phyloP scores from a whole-genome alignment of 2,888 invertebrate species.

The Galerucella nymphaeae region DNA sequence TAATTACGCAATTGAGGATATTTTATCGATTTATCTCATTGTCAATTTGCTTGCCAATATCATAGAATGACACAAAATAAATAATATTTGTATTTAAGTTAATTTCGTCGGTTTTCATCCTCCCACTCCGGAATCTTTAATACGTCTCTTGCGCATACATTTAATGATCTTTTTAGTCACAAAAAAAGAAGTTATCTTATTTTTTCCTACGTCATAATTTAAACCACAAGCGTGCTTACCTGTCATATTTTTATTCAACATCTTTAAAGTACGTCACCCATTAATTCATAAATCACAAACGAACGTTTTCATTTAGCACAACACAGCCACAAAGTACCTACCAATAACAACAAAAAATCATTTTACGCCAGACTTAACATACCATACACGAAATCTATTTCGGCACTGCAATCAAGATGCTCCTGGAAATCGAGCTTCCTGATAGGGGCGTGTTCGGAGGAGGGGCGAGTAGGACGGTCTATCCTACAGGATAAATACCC shows the following conservation, averaged over 20 bases:
- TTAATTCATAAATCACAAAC: slow-evolving; percentile 9
- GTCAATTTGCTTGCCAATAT: too few species aligned
- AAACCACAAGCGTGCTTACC: slow-evolving; percentile 4
- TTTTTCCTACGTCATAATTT: not conserved
- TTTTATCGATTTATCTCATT: too few species aligned
- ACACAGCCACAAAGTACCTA: slow-evolving; percentile 14
- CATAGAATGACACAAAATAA: not conserved
- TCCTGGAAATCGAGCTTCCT: slow-evolving; percentile 58
- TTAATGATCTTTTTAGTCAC: not conserved
- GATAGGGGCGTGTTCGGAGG: slow-evolving; percentile 64
- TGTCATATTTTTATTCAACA: slow-evolving; percentile 26
- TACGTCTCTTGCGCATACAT: not conserved
- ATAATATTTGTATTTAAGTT: not conserved
- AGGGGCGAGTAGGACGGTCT: slow-evolving; percentile 73
- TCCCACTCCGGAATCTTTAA: not conserved
- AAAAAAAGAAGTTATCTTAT: not conserved
- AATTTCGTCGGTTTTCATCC: not conserved
- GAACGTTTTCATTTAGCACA: slow-evolving; percentile 19
- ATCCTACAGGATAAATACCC: slow-evolving; percentile 68
- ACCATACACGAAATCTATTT: slow-evolving; percentile 46
- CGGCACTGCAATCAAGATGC: slow-evolving; percentile 55
- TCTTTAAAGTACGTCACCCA: slow-evolving; percentile 3
- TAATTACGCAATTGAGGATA: too few species aligned
- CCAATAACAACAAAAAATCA: slow-evolving; percentile 23
- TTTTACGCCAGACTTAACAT: slow-evolving; percentile 46